Percentiles rank a stretch among this genome's conserved stretches.
These are phyloP conservation scores for Scelioninae gen. 1 DNA, from an alignment of 2,888 invertebrate genomes.

Conservation along the genomic window DNA sequence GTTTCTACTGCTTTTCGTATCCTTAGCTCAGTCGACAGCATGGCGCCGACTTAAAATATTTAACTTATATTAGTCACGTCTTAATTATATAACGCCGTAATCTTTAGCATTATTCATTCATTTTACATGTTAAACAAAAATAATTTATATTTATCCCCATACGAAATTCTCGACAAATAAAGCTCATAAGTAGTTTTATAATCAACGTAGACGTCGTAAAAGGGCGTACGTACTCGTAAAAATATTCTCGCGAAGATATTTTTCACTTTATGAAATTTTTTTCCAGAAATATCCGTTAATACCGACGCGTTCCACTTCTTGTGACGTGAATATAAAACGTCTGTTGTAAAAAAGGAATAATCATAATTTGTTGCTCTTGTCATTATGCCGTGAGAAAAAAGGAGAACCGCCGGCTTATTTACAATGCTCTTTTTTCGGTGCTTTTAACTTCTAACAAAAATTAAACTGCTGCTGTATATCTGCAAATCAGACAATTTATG, in stretches of 20 bases:
- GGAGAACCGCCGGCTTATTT: constrained; percentile 7
- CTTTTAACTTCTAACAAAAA: constrained; percentile 14
- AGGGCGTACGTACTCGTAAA: constrained; percentile 27
- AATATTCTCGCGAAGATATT: constrained; percentile 42
- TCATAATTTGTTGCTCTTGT: constrained; percentile 46
- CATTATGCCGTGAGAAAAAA: constrained; percentile 22
- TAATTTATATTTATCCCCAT: background rate
- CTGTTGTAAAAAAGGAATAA: constrained; percentile 48
- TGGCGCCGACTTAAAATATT: constrained; percentile 36
- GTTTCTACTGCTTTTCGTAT: constrained; percentile 48
- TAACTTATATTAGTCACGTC: constrained; percentile 45
- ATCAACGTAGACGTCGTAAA: constrained; percentile 28
- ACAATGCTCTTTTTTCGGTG: constrained; percentile 6
- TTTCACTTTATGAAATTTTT: constrained; percentile 45
- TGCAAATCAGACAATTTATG: constrained; percentile 3
- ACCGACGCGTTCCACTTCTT: constrained; percentile 50
- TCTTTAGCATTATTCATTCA: constrained; percentile 12
- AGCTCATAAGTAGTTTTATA: constrained; percentile 44
- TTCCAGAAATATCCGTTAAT: constrained; percentile 47
- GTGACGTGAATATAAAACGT: constrained; percentile 47
- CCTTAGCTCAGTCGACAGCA: constrained; percentile 27
- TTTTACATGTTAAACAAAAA: constrained; percentile 1
- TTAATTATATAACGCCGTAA: constrained; percentile 34
- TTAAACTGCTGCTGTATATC: constrained; percentile 9
- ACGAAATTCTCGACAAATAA: background rate